These are phyloP conservation scores for Leucosticte australis DNA, from an alignment of 2,113 vertebrate genomes.

Conservation along the genomic window DNA sequence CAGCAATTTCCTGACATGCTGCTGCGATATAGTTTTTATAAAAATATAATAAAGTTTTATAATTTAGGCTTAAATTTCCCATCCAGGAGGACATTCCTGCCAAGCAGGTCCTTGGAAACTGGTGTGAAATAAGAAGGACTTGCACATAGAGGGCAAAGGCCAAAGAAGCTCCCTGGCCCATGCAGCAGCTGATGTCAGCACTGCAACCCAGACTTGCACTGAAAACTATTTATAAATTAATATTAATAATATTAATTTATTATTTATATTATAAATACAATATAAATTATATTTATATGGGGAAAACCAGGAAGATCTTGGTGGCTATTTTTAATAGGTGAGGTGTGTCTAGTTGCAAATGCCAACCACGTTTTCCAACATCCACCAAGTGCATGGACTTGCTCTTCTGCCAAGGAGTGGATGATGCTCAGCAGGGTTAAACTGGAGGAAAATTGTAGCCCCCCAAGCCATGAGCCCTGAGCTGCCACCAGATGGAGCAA, in stretches of 20 bases:
- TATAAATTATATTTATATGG: background rate
- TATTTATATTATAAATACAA: no score
- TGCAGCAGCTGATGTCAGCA: background rate
- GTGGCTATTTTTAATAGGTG: background rate
- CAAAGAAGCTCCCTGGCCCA: background rate
- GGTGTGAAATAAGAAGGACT: background rate
- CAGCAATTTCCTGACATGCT: background rate
- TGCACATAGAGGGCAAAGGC: background rate
- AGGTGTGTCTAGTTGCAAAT: background rate
- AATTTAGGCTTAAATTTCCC: background rate
- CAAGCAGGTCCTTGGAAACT: background rate
- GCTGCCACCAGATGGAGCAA: background rate
- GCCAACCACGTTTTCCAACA: accelerated
- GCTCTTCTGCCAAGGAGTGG: background rate
- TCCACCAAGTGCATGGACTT: accelerated
- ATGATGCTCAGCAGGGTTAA: background rate
- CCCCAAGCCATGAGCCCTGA: background rate
- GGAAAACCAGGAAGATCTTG: background rate
- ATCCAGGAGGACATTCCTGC: background rate
- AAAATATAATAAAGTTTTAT: background rate
- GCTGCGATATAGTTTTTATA: background rate
- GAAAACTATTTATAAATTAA: background rate
- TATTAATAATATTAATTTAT: no score
- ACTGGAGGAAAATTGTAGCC: background rate
- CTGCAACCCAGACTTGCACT: background rate